Conservation (phyloP, 2,113 vertebrate species). For the Sinocyclocheilus anshuiensis region DNA sequence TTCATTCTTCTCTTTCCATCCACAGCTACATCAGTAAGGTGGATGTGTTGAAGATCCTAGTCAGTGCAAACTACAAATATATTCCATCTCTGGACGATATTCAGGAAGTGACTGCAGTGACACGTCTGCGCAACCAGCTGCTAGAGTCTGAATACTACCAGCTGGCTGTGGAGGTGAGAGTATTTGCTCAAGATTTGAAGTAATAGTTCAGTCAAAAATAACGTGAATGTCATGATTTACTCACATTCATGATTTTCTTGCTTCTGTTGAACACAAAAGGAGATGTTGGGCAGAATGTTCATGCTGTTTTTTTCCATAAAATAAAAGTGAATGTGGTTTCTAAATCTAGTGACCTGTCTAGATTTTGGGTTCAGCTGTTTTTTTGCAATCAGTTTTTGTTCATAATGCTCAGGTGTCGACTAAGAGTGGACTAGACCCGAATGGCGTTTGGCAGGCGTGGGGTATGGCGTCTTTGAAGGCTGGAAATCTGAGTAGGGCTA, state of each 20-base stretch:
- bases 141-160: slow-evolving; percentile 94
- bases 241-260: not conserved
- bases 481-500: slow-evolving; percentile 82
- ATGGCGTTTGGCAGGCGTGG: slow-evolving; percentile 96
- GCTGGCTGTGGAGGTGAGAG: slow-evolving; percentile 90
- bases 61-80: slow-evolving; percentile 89
- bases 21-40: slow-evolving; percentile 96
- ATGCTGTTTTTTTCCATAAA: not conserved
- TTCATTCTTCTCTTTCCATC: not conserved
- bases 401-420: slow-evolving; percentile 85
- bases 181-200: not conserved
- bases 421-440: slow-evolving; percentile 90
- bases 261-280: not conserved
- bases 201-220: not conserved
- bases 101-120: slow-evolving; percentile 86
- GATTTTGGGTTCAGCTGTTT: not conserved
- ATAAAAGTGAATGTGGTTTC: not conserved
- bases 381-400: not conserved
- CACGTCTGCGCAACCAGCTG: slow-evolving; percentile 89
- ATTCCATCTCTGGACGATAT: slow-evolving; percentile 94
- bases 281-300: not conserved
- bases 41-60: slow-evolving; percentile 92
- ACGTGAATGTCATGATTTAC: not conserved
- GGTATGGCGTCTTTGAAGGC: slow-evolving; percentile 93
- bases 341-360: not conserved